Conservation (phyloP, 2,797 vertebrate species). For the Zenarchopterus dispar region DNA sequence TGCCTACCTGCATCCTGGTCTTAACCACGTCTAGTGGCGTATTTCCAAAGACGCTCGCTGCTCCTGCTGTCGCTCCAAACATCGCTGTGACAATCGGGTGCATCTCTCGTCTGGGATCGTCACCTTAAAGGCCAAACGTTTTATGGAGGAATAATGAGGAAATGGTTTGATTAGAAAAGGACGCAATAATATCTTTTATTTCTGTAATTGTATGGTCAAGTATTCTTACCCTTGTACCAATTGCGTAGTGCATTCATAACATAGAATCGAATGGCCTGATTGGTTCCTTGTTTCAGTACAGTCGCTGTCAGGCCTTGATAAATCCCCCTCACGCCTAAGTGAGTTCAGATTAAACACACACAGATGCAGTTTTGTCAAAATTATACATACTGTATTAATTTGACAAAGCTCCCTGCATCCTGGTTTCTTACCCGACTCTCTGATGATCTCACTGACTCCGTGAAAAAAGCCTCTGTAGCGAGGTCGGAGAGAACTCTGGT, state of each 20-base stretch:
- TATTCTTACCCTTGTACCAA: slow-evolving; percentile 89
- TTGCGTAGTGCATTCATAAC: slow-evolving; percentile 87
- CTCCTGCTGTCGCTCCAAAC: slow-evolving; percentile 86
- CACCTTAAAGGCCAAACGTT: slow-evolving; percentile 66
- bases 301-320: slow-evolving; percentile 88
- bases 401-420: neutral
- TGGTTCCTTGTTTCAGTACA: slow-evolving; percentile 86
- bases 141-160: neutral
- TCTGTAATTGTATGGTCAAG: neutral
- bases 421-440: slow-evolving; percentile 81
- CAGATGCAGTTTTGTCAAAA: neutral
- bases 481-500: slow-evolving; percentile 84
- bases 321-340: slow-evolving; percentile 83
- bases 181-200: too few relatives aligned
- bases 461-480: slow-evolving; percentile 87
- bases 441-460: slow-evolving; percentile 86
- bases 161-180: neutral
- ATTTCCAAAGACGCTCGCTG: slow-evolving; percentile 88
- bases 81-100: slow-evolving; percentile 84
- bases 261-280: slow-evolving; percentile 88
- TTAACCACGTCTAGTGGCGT: slow-evolving; percentile 88
- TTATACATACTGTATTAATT: neutral
- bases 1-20: slow-evolving; percentile 88
- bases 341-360: neutral
- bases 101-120: slow-evolving; percentile 81